A percentile compares a stretch with the other conserved stretches of the same genome.
These are phyloP conservation scores for Lissonota sp. DNA, from an alignment of 2,888 invertebrate genomes.

Conservation along the genomic window DNA sequence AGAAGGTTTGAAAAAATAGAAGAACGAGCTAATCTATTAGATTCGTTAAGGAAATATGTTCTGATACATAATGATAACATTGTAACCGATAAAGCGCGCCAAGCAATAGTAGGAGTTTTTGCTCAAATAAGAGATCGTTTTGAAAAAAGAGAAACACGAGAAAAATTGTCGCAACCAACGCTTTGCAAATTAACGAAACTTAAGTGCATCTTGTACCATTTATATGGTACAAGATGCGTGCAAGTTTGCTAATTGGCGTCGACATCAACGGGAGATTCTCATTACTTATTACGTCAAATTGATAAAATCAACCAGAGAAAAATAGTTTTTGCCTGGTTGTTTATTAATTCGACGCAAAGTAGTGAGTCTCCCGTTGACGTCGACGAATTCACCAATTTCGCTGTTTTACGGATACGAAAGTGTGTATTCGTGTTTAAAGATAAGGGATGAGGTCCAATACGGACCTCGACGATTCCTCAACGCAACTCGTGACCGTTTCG, in stretches of 20 bases:
- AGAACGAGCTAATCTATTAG: too few relatives aligned
- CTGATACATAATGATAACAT: too few relatives aligned
- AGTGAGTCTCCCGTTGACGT: constrained; percentile 35
- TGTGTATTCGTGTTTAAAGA: background rate
- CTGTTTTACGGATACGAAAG: background rate
- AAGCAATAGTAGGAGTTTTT: too few relatives aligned
- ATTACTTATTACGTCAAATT: too few relatives aligned
- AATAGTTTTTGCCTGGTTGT: too few relatives aligned
- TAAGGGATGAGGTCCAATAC: constrained; percentile 41
- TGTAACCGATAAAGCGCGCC: too few relatives aligned
- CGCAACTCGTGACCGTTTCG: constrained; percentile 36
- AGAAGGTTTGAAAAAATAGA: too few relatives aligned
- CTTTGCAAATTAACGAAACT: constrained; percentile 50
- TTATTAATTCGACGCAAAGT: constrained; percentile 62
- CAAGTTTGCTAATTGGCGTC: background rate
- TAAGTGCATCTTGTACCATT: constrained; percentile 1
- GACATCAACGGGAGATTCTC: too few relatives aligned
- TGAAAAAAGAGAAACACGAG: constrained; percentile 39
- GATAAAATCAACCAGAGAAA: too few relatives aligned
- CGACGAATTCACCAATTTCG: constrained; percentile 45
- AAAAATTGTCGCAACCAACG: constrained; percentile 32
- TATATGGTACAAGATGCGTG: background rate
- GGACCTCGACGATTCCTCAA: constrained; percentile 61
- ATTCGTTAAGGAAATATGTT: too few relatives aligned
- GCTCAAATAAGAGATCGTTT: too few relatives aligned